Evolutionary conservation across 2,797 vertebrate species (phyloP).

Genomic region (Furcifer pardalis): DNA sequence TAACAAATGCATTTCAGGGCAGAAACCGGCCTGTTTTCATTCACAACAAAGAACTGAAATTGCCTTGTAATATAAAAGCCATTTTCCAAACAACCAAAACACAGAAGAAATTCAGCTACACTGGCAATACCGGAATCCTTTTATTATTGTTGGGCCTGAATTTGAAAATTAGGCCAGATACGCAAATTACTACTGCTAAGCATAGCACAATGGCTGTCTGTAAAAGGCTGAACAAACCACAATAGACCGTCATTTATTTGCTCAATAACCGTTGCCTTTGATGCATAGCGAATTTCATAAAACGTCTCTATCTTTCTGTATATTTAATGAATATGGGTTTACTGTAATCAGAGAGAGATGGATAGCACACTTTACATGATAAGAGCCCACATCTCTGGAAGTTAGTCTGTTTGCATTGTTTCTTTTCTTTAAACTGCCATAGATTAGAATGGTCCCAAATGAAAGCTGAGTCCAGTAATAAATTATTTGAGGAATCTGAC

Average conservation of each 20-base stretch:
- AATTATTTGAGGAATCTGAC: neutral
- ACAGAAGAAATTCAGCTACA: neutral
- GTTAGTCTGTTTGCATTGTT: neutral
- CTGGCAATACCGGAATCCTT: conserved; percentile 29
- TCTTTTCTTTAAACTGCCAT: neutral
- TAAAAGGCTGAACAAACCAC: conserved; percentile 49
- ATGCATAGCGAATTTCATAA: neutral
- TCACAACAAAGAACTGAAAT: neutral
- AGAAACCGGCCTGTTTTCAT: neutral
- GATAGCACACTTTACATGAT: neutral
- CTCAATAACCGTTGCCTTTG: neutral
- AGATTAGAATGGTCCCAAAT: neutral
- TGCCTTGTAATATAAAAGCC: conserved; percentile 24
- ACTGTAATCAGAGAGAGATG: neutral
- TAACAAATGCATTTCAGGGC: neutral
- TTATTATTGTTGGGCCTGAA: conserved; percentile 4
- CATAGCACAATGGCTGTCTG: conserved; percentile 49
- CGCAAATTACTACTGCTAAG: conserved; percentile 10
- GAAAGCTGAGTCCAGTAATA: neutral
- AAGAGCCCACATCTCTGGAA: too few species aligned
- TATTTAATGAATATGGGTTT: rapidly evolving
- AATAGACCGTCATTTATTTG: conserved; percentile 18
- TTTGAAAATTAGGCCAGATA: conserved; percentile 36
- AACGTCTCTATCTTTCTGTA: neutral
- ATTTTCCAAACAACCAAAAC: conserved; percentile 46